phyloP scores from a whole-genome alignment of 2,113 vertebrate genomes.

The Osmerus eperlanus region DNA sequence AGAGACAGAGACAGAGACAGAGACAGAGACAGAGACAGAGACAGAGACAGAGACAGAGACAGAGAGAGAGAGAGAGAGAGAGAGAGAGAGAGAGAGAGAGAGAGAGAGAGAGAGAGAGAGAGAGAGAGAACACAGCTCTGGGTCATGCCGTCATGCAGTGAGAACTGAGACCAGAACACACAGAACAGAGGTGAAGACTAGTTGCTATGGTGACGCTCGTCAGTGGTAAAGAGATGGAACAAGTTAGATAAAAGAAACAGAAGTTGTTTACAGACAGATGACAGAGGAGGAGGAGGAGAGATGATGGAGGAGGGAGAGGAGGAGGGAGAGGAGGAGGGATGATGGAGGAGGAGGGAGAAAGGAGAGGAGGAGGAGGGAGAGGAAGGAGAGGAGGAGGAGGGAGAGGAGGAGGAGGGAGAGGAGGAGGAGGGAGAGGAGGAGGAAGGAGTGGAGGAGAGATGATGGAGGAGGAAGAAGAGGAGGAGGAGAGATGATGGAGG shows the following conservation, averaged over 20 bases:
- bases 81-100: not conserved
- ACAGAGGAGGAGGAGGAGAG: not conserved
- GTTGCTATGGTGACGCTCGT: conserved; percentile 55
- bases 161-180: not conserved
- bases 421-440: not conserved
- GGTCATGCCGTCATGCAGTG: not conserved
- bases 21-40: not conserved
- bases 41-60: not conserved
- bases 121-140: conserved; percentile 6
- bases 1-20: not conserved
- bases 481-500: no score
- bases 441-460: no score
- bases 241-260: conserved; percentile 20
- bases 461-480: not conserved
- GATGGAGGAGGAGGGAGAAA: no score
- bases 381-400: no score
- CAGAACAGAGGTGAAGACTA: conserved; percentile 24
- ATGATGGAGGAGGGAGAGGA: no score
- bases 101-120: not conserved
- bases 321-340: not conserved
- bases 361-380: no score
- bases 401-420: not conserved
- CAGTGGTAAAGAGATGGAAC: not conserved
- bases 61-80: not conserved
- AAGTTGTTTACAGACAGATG: conserved; percentile 2